Evolutionary conservation across 2,797 vertebrate genomes (phyloP), one percentile per base, ranked within the genome.

Genomic region (Esox masquinongy): DNA sequence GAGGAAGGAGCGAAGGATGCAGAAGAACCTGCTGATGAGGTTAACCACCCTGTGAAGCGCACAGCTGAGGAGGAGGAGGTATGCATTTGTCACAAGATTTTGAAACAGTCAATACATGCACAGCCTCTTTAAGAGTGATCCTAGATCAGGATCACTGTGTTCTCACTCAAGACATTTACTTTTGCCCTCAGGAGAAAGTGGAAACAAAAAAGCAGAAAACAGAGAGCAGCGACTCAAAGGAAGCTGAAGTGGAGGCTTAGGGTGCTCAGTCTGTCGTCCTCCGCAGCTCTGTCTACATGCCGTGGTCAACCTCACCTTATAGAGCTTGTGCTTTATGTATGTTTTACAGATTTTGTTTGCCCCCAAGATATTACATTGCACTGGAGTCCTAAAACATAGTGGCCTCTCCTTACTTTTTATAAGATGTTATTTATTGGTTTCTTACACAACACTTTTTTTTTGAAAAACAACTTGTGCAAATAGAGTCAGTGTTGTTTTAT

Each of bases 381-480:
- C 94, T 94, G 93, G 92, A 95, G 91, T 94, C 88, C 88, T 93
- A 84, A 92, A 93, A 94, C 91, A 91, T 90, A 89, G 92, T 92
- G 90, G 89, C 89, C 91, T 89, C 83, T 84, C 89, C 91, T 90
- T 88, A 76, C 82, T 92, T 91, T 93, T 91, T 92, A 93, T 93
- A 90, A 93, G 92, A 93, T 95, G 92, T 95, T 96, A 95, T 96
- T 96, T 96, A 95, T 96, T 95, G 94, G 94, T 94, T 90, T 91
- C 92, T 90, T 91, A 93, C 91, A 87, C 79, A 73, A 90, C 87
- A 85, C 87, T 91, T 87, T 89, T 85, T 90, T 88, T 90, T 39
- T 39, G 36, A 88, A 56, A 56, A 26, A 61, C 3, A 61, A 61
- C 88, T 87, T 89, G 87, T 91, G 87, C 81, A 89, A 92, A 88